Evolutionary conservation across 2,113 vertebrate genomes (phyloP).

Genomic region (Cheirogaleus medius): DNA sequence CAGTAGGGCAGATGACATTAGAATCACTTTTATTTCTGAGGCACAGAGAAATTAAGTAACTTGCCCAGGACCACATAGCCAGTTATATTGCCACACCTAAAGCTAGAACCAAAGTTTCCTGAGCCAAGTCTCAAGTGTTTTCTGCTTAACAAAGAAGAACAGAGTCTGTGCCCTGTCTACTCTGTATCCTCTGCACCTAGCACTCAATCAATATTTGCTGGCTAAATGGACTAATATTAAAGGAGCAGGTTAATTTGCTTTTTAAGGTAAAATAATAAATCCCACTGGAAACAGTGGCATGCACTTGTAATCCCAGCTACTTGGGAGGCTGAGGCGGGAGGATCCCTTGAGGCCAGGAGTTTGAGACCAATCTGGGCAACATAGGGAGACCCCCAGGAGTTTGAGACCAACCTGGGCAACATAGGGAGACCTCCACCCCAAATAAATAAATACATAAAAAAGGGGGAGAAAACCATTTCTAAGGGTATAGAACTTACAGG

Average conservation of each 20-base stretch:
- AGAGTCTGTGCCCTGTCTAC: not conserved
- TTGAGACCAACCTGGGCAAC: too few species aligned
- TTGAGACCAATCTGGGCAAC: too few species aligned
- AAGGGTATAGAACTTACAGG: not conserved
- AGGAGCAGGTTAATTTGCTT: not conserved
- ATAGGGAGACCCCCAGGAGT: too few species aligned
- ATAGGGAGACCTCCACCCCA: too few species aligned
- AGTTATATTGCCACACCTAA: not conserved
- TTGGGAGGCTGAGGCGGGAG: too few species aligned
- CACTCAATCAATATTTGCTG: not conserved
- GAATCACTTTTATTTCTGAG: not conserved
- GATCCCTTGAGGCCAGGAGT: too few species aligned
- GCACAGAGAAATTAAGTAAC: not conserved
- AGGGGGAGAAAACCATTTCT: not conserved
- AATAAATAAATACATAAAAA: too few species aligned
- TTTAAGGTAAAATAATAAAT: conserved; percentile 42
- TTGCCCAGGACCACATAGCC: not conserved
- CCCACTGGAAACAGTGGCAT: too few species aligned
- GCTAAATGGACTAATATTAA: not conserved
- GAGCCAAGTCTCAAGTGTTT: not conserved
- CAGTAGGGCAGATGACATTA: not conserved
- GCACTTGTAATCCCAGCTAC: too few species aligned
- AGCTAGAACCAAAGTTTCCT: not conserved
- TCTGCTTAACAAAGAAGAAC: not conserved
- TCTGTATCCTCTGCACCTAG: not conserved